A percentile compares a stretch with the other conserved stretches of the same genome.
Evolutionary conservation across 2,888 invertebrate genomes (phyloP).

Genomic region (Ectemnius lituratus): DNA sequence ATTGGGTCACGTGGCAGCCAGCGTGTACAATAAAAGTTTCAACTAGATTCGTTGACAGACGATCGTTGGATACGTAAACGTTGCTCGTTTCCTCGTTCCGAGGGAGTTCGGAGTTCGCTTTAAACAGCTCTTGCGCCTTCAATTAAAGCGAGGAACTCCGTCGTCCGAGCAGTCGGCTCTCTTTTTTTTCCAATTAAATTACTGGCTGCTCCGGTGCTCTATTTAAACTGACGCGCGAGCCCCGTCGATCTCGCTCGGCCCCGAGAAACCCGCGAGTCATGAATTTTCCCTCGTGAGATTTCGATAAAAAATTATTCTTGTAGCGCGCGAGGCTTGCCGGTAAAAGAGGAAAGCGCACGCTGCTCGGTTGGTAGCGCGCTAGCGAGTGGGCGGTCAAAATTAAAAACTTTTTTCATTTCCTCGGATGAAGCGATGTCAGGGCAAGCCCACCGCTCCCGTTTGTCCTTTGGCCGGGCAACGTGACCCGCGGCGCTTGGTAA

Average conservation of each 20-base stretch:
- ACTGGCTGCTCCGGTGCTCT: conserved; percentile 15
- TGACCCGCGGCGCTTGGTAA: conserved; percentile 5
- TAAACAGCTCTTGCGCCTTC: conserved; percentile 39
- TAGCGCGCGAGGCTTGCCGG: background rate
- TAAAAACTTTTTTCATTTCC: conserved; percentile 51
- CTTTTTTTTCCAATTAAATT: conserved; percentile 56
- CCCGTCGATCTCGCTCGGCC: background rate
- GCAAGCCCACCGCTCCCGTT: conserved; percentile 10
- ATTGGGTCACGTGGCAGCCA: conserved; percentile 20
- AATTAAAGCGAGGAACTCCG: conserved; percentile 56
- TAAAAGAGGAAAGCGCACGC: background rate
- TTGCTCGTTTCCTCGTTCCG: conserved; percentile 22
- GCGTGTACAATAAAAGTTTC: background rate
- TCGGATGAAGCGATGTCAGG: conserved; percentile 13
- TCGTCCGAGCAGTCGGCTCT: conserved; percentile 13
- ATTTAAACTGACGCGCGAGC: background rate
- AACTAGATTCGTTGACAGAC: background rate
- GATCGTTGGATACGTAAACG: conserved; percentile 12
- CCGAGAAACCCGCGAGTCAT: too few species aligned
- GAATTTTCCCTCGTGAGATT: conserved; percentile 15
- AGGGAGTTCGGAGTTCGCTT: conserved; percentile 29
- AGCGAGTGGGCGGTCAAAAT: conserved; percentile 27
- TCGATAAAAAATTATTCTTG: conserved; percentile 41
- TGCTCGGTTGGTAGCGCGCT: background rate
- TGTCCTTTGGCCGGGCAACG: conserved; percentile 11